Evolutionary conservation across 2,797 vertebrate genomes (phyloP).

Genomic region (Sebastes itinus): DNA sequence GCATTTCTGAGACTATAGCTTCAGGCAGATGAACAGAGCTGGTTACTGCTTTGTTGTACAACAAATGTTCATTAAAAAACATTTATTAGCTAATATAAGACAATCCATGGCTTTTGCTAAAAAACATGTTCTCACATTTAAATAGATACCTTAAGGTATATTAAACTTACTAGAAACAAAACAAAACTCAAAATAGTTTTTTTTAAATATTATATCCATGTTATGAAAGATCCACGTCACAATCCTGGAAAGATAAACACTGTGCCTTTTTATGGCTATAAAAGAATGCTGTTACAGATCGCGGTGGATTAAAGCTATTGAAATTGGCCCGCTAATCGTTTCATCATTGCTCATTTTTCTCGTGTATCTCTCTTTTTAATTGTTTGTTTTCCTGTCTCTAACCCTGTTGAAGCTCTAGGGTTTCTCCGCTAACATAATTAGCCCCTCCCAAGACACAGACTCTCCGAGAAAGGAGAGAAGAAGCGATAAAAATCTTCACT

Average conservation of each 20-base stretch:
- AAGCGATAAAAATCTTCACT: conserved; percentile 93
- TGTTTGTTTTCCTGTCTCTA: conserved; percentile 95
- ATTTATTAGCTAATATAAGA: not conserved
- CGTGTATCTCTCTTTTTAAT: conserved; percentile 85
- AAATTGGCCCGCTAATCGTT: conserved; percentile 74
- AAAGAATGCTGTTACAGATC: conserved; percentile 41
- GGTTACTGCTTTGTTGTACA: not conserved
- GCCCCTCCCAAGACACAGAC: conserved; percentile 93
- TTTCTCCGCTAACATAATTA: conserved; percentile 97
- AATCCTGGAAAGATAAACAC: not conserved
- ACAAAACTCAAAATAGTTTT: not conserved
- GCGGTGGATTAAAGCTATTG: conserved; percentile 59
- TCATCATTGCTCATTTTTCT: conserved; percentile 75
- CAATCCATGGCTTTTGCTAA: not conserved
- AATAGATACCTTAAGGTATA: not conserved
- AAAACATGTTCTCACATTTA: not conserved
- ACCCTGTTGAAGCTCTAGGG: conserved; percentile 94
- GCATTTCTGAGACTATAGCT: not conserved
- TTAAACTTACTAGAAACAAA: not conserved
- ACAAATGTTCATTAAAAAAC: not conserved
- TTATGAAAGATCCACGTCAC: not conserved
- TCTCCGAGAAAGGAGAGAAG: conserved; percentile 88
- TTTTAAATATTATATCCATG: not conserved
- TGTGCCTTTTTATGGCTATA: conserved; percentile 9
- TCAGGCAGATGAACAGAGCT: not conserved